Base-by-base conservation (phyloP, 2,888 invertebrate species). In the Homarus gammarus region DNA sequence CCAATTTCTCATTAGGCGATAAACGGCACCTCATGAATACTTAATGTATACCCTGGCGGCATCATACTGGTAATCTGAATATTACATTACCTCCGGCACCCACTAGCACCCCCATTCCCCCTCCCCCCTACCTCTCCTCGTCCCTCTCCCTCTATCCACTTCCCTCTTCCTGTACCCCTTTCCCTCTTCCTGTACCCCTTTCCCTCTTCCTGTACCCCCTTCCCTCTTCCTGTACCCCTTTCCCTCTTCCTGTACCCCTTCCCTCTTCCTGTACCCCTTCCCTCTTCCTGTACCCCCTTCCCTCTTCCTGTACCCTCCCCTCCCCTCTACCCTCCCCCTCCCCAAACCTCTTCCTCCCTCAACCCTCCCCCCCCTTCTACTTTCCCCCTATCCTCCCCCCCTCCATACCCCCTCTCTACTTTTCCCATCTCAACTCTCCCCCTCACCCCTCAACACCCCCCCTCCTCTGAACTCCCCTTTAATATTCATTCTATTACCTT, bases 1-100 rank as follows among this genome's bases (percentile, higher is more conserved):
- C 64, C 64, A 64, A 64, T 64, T 64, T 64, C 64, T 64, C 64
- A 64, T 64, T 64, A 64, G 64, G 64, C 64, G 27, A 64, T 64
- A 64, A 64, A 64, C 27, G 27, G n/a, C n/a, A 64, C 27, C 27
- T 64, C 27, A 64, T 64, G 64, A 64, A 64, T 64, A 64, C 27
- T 64, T 64, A 64, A 64, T 64, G 27, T 27, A 27, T 27, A n/a
- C 22, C 27, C 27, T 27, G 64, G 6, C 27, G 27, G 12, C 64
- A 64, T 64, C 27, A 64, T 27, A 64, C 27, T 64, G n/a, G 27
- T 27, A 27, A 12, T 22, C 56, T 56, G 18, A 56, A 56, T 27
- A 27, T 64, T 64, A 64, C 27, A 5, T 64, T 64, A 27, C n/a
- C 64, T 27, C 27, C 64, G 27, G 3, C 27, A 56, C 22, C 27